A percentile compares a stretch with the other conserved stretches of the same genome.
Evolutionary conservation across 2,888 invertebrate species (phyloP).

Genomic region (Nymphalis polychloros): DNA sequence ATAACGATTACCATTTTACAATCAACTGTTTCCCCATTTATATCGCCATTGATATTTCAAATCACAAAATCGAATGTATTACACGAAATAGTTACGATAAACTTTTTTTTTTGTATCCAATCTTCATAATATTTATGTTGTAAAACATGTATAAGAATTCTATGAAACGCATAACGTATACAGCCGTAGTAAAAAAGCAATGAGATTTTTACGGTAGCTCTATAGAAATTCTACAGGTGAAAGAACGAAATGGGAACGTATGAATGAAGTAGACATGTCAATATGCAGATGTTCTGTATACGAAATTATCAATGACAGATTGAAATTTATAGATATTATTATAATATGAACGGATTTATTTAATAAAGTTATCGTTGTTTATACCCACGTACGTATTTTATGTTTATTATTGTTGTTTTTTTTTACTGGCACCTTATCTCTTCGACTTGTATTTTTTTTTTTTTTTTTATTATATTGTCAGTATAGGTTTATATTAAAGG

Average conservation of each 20-base stretch:
- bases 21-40: slow-evolving; percentile 15
- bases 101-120: slow-evolving; percentile 22
- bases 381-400: not conserved
- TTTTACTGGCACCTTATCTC: not conserved
- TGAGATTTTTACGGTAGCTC: slow-evolving; percentile 31
- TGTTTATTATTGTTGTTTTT: not conserved
- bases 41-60: slow-evolving; percentile 1
- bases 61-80: slow-evolving; percentile 12
- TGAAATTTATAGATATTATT: slow-evolving; percentile 35
- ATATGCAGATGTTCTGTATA: slow-evolving; percentile 35
- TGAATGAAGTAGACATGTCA: slow-evolving; percentile 33
- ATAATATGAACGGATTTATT: slow-evolving; percentile 34
- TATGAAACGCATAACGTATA: slow-evolving; percentile 25
- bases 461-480: too few relatives aligned
- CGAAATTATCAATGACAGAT: slow-evolving; percentile 37
- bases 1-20: slow-evolving; percentile 11
- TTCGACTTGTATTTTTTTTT: not conserved
- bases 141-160: slow-evolving; percentile 36
- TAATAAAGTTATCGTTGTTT: slow-evolving; percentile 11
- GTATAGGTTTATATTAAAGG: too few relatives aligned
- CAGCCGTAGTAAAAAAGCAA: slow-evolving; percentile 29
- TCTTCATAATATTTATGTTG: slow-evolving; percentile 29
- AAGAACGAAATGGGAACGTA: slow-evolving; percentile 33
- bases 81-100: slow-evolving; percentile 1
- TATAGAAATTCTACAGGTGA: slow-evolving; percentile 40